These are phyloP conservation scores for Endotricha flammealis DNA, from an alignment of 2,888 invertebrate species.

Conservation along the genomic window DNA sequence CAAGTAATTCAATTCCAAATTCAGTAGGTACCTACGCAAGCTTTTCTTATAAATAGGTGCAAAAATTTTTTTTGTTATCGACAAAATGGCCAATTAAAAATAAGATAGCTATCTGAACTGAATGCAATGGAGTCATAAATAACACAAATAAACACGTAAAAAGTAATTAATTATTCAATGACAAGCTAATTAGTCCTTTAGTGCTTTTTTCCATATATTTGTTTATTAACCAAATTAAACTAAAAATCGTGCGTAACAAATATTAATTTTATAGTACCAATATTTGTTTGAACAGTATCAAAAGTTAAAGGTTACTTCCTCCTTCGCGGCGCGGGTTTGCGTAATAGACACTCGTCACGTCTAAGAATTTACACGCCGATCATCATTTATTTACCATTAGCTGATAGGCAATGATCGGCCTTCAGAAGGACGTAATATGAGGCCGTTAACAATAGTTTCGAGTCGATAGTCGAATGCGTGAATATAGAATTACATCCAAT, in stretches of 20 bases:
- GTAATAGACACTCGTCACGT: constrained; percentile 55
- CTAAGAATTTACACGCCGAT: constrained; percentile 42
- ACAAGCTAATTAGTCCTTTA: no score
- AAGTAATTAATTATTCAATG: no score
- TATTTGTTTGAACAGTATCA: constrained; percentile 63
- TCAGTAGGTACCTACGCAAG: no score
- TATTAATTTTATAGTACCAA: constrained; percentile 53
- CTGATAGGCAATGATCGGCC: constrained; percentile 53
- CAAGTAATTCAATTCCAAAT: no score
- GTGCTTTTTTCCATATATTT: no score
- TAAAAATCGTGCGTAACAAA: constrained; percentile 36
- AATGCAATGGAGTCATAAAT: no score
- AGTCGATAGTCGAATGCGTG: constrained; percentile 32
- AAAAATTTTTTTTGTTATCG: no score
- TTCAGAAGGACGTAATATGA: constrained; percentile 62
- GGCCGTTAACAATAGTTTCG: constrained; percentile 38
- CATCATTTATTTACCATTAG: constrained; percentile 37
- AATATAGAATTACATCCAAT: constrained; percentile 19
- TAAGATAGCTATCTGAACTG: no score
- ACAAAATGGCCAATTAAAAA: no score
- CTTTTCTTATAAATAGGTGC: no score
- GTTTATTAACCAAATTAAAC: constrained; percentile 18
- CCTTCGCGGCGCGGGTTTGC: constrained; percentile 47
- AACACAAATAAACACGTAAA: no score
- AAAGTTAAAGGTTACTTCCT: constrained; percentile 72